These are phyloP conservation scores for Corythaixoides concolor DNA, from an alignment of 2,113 vertebrate species.

Conservation along the genomic window DNA sequence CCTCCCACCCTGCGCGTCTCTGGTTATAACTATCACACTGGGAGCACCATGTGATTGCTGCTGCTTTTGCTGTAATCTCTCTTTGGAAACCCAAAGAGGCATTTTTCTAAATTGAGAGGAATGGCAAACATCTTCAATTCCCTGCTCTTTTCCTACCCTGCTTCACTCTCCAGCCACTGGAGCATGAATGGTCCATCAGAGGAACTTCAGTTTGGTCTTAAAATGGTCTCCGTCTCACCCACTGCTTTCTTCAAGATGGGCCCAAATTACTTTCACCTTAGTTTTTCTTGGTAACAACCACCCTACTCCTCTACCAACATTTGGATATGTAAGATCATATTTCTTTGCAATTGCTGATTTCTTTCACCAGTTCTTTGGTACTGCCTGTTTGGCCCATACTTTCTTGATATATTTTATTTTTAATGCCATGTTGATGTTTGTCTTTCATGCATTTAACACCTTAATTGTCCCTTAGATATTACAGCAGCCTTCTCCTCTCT, in stretches of 20 bases:
- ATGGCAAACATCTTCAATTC: not conserved
- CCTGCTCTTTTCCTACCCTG: not conserved
- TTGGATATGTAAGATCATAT: not conserved
- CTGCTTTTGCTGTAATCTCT: not conserved
- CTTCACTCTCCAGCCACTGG: not conserved
- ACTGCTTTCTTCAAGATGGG: not conserved
- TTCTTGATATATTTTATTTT: not conserved
- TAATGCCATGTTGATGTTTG: rapidly evolving
- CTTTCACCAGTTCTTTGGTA: not conserved
- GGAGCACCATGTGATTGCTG: not conserved
- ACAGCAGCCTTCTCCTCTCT: not conserved
- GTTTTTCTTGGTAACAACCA: not conserved
- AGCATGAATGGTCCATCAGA: not conserved
- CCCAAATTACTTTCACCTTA: not conserved
- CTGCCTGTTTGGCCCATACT: not conserved
- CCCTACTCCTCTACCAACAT: not conserved
- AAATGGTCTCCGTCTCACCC: not conserved
- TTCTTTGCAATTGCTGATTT: not conserved
- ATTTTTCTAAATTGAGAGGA: not conserved
- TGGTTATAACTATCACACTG: not conserved
- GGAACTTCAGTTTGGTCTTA: not conserved
- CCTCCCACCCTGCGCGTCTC: not conserved
- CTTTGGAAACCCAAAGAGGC: not conserved
- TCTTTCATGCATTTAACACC: not conserved
- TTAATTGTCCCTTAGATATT: not conserved